A percentile compares a stretch with the other conserved stretches of the same genome.
Evolutionary conservation across 2,113 vertebrate genomes (phyloP).

Genomic region (Cricetomys ansorgei): DNA sequence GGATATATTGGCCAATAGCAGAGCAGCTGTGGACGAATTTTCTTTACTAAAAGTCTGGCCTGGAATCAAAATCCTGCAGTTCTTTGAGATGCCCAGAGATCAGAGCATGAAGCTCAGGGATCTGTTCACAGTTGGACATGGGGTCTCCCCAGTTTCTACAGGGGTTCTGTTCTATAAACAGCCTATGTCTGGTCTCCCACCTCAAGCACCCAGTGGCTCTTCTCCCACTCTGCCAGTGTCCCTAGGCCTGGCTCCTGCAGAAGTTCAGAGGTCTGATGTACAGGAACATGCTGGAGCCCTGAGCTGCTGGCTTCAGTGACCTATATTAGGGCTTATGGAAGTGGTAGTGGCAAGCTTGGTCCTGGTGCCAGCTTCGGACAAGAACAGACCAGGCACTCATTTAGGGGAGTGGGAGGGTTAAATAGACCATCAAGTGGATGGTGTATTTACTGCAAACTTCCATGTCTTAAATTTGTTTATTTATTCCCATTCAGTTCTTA

Average conservation of each 20-base stretch:
- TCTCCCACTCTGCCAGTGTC: background rate
- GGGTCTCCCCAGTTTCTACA: fast-evolving
- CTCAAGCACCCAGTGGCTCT: fast-evolving
- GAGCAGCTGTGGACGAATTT: conserved; percentile 21
- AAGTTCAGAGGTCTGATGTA: fast-evolving
- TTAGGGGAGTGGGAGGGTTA: too few species aligned
- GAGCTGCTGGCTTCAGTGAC: fast-evolving
- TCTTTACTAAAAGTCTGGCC: conserved; percentile 57
- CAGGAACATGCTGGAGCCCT: fast-evolving
- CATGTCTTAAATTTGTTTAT: too few species aligned
- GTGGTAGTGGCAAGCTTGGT: fast-evolving
- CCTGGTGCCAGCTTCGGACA: fast-evolving
- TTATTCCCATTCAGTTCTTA: too few species aligned
- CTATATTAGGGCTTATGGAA: background rate
- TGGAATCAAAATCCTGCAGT: background rate
- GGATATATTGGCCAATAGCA: fast-evolving
- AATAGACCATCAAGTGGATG: fast-evolving
- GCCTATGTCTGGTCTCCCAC: background rate
- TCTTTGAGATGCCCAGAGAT: fast-evolving
- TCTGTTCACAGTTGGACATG: background rate
- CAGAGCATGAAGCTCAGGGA: fast-evolving
- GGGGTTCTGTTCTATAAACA: background rate
- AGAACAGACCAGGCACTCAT: background rate
- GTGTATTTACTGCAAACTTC: fast-evolving
- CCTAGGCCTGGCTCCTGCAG: fast-evolving